Percentiles rank a stretch among this genome's conserved stretches.
phyloP scores from a whole-genome alignment of 1,140 invertebrate genomes.

The Lasaia peninsularis region DNA sequence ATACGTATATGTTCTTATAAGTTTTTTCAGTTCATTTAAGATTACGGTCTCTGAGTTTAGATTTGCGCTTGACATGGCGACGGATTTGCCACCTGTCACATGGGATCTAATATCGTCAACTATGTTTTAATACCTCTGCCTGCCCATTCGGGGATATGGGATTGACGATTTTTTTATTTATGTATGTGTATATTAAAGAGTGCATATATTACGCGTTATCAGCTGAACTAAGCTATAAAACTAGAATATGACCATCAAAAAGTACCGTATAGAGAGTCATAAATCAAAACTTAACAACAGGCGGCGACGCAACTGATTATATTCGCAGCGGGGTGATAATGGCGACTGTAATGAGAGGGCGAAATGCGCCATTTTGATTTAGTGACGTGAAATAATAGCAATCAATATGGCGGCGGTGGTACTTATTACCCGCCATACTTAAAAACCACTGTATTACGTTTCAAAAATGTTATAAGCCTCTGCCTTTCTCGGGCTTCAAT shows the following conservation, averaged over 20 bases:
- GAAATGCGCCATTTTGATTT: slow-evolving; percentile 30
- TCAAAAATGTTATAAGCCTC: too few relatives aligned
- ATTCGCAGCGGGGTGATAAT: slow-evolving; percentile 37
- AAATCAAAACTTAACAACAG: slow-evolving; percentile 40
- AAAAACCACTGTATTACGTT: neutral
- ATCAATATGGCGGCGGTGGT: slow-evolving; percentile 20
- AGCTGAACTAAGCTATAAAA: slow-evolving; percentile 33
- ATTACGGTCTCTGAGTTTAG: too few relatives aligned
- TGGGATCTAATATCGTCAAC: too few relatives aligned
- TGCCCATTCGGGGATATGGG: too few relatives aligned
- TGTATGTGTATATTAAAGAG: too few relatives aligned
- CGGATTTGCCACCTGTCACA: too few relatives aligned
- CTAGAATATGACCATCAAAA: slow-evolving; percentile 41
- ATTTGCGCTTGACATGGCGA: too few relatives aligned
- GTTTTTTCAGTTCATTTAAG: too few relatives aligned
- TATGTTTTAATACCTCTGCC: too few relatives aligned
- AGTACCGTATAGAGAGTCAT: slow-evolving; percentile 34
- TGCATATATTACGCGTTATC: neutral
- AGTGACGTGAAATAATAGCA: slow-evolving; percentile 28
- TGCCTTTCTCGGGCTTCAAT: too few relatives aligned
- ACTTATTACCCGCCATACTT: neutral
- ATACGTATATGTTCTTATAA: too few relatives aligned
- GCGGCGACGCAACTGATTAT: slow-evolving; percentile 34
- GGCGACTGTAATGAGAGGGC: slow-evolving; percentile 27
- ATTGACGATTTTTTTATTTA: too few relatives aligned